Percentiles rank a stretch among this genome's conserved stretches.
Conservation (phyloP, 2,888 invertebrate genomes). For the Trypoxylon attenuatum region DNA sequence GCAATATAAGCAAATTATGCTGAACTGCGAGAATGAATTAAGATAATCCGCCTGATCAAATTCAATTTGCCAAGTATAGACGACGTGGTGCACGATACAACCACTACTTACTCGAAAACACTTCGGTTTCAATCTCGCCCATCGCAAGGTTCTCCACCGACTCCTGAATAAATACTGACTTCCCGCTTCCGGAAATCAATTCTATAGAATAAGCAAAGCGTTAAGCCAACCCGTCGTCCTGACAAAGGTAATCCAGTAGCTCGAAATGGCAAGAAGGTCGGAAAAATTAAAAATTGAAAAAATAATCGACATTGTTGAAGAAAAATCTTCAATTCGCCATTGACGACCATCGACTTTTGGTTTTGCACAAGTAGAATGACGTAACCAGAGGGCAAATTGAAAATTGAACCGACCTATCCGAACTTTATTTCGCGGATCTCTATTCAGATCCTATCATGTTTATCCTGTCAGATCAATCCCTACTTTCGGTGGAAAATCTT, state of each 20-base stretch:
- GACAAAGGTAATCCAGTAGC: background rate
- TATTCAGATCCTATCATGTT: background rate
- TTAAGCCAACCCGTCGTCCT: conserved; percentile 53
- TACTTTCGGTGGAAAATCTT: background rate
- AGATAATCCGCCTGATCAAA: conserved; percentile 52
- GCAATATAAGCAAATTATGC: conserved; percentile 36
- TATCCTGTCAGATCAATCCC: conserved; percentile 11
- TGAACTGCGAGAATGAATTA: no score
- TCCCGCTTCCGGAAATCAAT: conserved; percentile 59
- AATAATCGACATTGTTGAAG: background rate
- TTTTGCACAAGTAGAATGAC: no score
- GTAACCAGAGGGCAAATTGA: conserved; percentile 13
- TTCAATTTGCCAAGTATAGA: conserved; percentile 63
- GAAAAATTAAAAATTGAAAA: no score
- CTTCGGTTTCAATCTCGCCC: conserved; percentile 65
- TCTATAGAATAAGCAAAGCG: conserved; percentile 56
- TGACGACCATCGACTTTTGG: background rate
- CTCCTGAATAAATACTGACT: conserved; percentile 67
- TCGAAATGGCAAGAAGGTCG: no score
- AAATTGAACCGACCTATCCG: conserved; percentile 24
- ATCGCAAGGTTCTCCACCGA: conserved; percentile 42
- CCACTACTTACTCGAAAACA: conserved; percentile 63
- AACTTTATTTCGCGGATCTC: background rate
- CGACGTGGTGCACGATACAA: conserved; percentile 12
- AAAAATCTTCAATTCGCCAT: no score